These are phyloP conservation scores for Phyllostomus discolor DNA, from an alignment of 2,113 vertebrate species.

Conservation along the genomic window DNA sequence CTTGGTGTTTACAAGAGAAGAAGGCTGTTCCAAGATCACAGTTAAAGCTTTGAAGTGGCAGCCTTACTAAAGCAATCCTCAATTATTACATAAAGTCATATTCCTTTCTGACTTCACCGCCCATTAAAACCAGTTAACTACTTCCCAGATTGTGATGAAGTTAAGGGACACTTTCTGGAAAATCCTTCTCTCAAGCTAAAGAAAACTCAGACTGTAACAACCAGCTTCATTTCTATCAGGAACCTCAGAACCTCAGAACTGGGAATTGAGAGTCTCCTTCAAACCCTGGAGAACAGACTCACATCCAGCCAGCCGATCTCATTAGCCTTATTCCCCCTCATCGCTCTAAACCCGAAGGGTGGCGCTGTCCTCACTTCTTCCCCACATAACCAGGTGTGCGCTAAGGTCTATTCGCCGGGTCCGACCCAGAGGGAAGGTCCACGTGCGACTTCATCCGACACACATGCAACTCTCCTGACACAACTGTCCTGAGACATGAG, in stretches of 20 bases:
- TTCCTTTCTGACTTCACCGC: slow-evolving; percentile 11
- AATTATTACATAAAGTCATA: slow-evolving; percentile 28
- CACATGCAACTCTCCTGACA: background rate
- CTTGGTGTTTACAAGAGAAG: background rate
- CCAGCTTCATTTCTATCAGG: background rate
- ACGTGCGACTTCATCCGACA: too few relatives aligned
- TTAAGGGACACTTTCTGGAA: background rate
- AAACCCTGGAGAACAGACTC: too few relatives aligned
- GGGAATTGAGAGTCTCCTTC: background rate
- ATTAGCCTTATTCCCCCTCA: fast-evolving
- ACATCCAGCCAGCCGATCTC: background rate
- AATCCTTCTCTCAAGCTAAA: background rate
- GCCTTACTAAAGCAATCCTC: background rate
- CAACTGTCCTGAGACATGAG: fast-evolving
- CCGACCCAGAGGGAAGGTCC: fast-evolving
- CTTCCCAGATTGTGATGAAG: background rate
- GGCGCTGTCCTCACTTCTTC: slow-evolving; percentile 9
- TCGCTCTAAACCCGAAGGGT: background rate
- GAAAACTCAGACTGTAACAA: background rate
- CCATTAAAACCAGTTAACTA: background rate
- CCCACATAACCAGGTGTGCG: background rate
- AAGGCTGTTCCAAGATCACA: background rate
- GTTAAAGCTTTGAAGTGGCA: background rate
- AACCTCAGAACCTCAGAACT: background rate
- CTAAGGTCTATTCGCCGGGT: fast-evolving